A percentile compares a stretch with the other conserved stretches of the same genome.
Evolutionary conservation across 2,797 vertebrate genomes (phyloP).

Genomic region (Cirrhinus mrigala): DNA sequence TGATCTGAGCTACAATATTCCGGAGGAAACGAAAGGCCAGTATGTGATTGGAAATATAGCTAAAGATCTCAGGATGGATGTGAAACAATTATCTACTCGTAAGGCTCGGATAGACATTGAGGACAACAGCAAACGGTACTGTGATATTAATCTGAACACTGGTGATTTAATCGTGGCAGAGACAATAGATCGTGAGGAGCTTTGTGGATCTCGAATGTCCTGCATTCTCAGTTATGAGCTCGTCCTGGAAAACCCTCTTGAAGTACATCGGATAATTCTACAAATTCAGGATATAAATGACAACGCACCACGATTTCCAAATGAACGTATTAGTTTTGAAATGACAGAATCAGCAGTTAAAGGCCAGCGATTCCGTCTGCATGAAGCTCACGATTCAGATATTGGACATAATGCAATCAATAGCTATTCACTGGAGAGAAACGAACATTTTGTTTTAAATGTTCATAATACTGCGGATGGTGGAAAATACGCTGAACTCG

Average conservation of each 20-base stretch:
- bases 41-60: conserved; percentile 57
- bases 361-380: conserved; percentile 67
- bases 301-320: conserved; percentile 67
- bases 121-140: conserved; percentile 56
- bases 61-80: conserved; percentile 54
- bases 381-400: conserved; percentile 73
- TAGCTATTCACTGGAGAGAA: conserved; percentile 67
- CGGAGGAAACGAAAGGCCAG: conserved; percentile 52
- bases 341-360: neutral
- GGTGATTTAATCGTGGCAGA: conserved; percentile 60
- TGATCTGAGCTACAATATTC: conserved; percentile 48
- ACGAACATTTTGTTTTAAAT: conserved; percentile 65
- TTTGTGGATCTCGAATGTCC: conserved; percentile 16
- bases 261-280: conserved; percentile 46
- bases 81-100: conserved; percentile 60
- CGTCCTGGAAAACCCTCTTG: conserved; percentile 54
- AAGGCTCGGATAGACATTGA: conserved; percentile 68
- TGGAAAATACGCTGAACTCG: conserved; percentile 66
- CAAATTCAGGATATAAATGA: conserved; percentile 62
- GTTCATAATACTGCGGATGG: conserved; percentile 60
- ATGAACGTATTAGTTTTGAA: conserved; percentile 57
- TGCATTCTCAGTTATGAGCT: conserved; percentile 52
- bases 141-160: conserved; percentile 56
- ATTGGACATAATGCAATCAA: conserved; percentile 68
- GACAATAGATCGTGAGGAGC: conserved; percentile 58